A percentile compares a stretch with the other conserved stretches of the same genome.
Evolutionary conservation across 2,888 invertebrate genomes (phyloP).

Genomic region (Apodemia duryi): DNA sequence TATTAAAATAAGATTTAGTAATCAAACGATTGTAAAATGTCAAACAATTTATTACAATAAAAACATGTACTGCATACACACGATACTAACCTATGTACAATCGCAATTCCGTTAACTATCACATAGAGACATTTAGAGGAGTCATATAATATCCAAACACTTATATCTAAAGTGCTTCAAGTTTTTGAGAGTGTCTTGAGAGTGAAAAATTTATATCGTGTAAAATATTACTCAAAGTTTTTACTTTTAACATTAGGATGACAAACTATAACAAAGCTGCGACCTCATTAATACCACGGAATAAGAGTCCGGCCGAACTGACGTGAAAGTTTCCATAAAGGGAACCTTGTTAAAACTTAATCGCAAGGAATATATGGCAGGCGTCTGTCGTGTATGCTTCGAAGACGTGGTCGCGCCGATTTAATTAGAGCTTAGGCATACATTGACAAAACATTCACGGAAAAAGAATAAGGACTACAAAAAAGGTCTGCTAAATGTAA

Average conservation of each 20-base stretch:
- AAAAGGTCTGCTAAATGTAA: too few relatives aligned
- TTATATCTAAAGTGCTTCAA: constrained; percentile 7
- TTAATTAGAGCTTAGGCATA: too few relatives aligned
- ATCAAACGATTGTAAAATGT: constrained; percentile 51
- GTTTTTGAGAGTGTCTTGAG: constrained; percentile 1
- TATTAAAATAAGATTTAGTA: constrained; percentile 38
- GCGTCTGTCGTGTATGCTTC: too few relatives aligned
- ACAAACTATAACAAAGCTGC: background rate
- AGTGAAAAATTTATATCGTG: background rate
- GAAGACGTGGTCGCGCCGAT: too few relatives aligned
- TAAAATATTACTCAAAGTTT: background rate
- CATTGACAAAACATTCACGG: too few relatives aligned
- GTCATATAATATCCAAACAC: background rate
- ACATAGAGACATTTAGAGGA: constrained; percentile 1
- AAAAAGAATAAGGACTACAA: too few relatives aligned
- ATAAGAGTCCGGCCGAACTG: background rate
- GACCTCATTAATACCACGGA: background rate
- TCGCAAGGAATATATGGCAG: too few relatives aligned
- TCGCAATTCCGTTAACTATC: constrained; percentile 13
- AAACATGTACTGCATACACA: constrained; percentile 39
- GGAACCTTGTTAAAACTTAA: background rate
- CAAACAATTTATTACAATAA: constrained; percentile 65
- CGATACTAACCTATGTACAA: constrained; percentile 6
- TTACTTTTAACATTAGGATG: constrained; percentile 9
- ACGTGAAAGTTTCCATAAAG: background rate